Evolutionary conservation across 2,797 vertebrate species (phyloP).

Genomic region (Myotis planiceps): DNA sequence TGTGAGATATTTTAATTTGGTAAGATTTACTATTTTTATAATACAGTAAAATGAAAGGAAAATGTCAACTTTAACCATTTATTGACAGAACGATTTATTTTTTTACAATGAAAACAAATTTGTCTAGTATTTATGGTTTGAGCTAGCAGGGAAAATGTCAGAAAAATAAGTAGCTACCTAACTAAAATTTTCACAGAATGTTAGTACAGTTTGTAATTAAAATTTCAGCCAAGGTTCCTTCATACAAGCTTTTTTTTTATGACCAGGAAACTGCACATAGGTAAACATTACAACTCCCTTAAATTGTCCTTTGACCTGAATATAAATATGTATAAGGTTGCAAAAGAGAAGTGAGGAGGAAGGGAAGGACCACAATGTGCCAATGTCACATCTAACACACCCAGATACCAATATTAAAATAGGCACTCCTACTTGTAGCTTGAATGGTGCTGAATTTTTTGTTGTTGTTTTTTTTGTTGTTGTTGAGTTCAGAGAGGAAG

Average conservation of each 20-base stretch:
- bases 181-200: background rate
- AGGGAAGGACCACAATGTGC: background rate
- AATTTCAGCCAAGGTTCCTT: background rate
- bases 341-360: constrained; percentile 10
- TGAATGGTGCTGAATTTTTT: background rate
- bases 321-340: constrained; percentile 26
- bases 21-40: constrained; percentile 15
- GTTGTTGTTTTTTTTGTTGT: too few relatives aligned
- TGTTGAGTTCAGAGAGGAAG: too few relatives aligned
- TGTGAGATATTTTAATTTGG: constrained; percentile 40
- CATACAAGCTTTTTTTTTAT: constrained; percentile 43
- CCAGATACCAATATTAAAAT: background rate
- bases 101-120: background rate
- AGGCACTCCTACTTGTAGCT: background rate
- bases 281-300: constrained; percentile 67
- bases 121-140: constrained; percentile 28
- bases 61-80: constrained; percentile 15
- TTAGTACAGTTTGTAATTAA: constrained; percentile 26
- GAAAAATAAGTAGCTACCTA: background rate
- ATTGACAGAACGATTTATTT: constrained; percentile 22
- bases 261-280: constrained; percentile 63
- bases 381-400: background rate
- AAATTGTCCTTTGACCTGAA: constrained; percentile 56
- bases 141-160: background rate
- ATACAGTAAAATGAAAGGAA: constrained; percentile 7